Evolutionary conservation across 1,140 invertebrate species (phyloP).

Genomic region (Zaprionus kolodkinae): DNA sequence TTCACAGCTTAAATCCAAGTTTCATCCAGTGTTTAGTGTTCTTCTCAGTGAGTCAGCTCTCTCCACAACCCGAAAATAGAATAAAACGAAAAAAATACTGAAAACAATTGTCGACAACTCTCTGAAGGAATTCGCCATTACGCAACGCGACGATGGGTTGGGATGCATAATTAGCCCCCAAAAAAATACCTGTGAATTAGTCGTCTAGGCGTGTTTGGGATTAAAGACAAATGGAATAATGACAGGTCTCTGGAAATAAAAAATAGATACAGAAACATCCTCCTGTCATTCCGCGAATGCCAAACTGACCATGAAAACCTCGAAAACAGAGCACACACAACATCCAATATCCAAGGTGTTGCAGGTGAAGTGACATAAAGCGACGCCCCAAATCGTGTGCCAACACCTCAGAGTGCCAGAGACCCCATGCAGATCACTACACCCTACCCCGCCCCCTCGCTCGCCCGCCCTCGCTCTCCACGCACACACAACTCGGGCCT

Average conservation of each 20-base stretch:
- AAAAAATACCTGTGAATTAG: constrained; percentile 6
- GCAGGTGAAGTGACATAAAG: constrained; percentile 79
- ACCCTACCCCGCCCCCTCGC: not conserved
- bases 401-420: constrained; percentile 49
- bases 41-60: constrained; percentile 45
- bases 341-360: constrained; percentile 65
- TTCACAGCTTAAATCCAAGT: constrained; percentile 44
- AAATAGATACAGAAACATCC: constrained; percentile 39
- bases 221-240: constrained; percentile 43
- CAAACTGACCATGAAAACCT: constrained; percentile 77
- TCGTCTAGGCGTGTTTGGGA: constrained; percentile 24
- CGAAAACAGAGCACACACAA: constrained; percentile 43
- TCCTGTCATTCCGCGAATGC: constrained; percentile 67
- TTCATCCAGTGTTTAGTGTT: constrained; percentile 2
- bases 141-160: constrained; percentile 37
- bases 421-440: constrained; percentile 32
- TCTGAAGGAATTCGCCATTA: constrained; percentile 67
- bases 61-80: not conserved
- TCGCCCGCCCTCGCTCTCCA: not conserved
- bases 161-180: constrained; percentile 58
- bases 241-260: constrained; percentile 38
- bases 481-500: not conserved
- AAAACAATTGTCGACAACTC: constrained; percentile 34
- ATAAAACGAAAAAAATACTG: not conserved
- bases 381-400: constrained; percentile 24